A percentile compares a stretch with the other conserved stretches of the same genome.
Conservation (phyloP, 2,888 invertebrate species). For the Polymixis lichenea region DNA sequence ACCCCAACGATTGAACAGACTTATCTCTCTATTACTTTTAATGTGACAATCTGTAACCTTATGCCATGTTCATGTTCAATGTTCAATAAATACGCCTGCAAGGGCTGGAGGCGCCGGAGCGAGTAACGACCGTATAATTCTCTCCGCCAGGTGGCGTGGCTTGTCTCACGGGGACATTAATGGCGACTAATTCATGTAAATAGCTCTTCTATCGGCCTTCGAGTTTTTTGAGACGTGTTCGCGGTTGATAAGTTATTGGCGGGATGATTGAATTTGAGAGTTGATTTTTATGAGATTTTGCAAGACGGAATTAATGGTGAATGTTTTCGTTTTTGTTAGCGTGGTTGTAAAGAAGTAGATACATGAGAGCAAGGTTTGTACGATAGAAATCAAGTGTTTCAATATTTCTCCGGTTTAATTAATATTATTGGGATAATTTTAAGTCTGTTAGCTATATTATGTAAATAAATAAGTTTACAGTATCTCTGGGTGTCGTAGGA, state of each 20-base stretch:
- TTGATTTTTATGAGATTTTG: slow-evolving; percentile 29
- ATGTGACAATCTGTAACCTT: slow-evolving; percentile 58
- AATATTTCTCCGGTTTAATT: too few species aligned
- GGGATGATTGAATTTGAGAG: slow-evolving; percentile 41
- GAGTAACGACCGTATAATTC: slow-evolving; percentile 89
- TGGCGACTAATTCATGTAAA: slow-evolving; percentile 89
- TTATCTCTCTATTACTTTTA: slow-evolving; percentile 56
- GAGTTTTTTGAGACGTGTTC: slow-evolving; percentile 73
- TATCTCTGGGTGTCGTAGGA: too few species aligned
- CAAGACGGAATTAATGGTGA: not conserved
- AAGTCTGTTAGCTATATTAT: too few species aligned
- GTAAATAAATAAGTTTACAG: too few species aligned
- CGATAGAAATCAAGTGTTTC: not conserved
- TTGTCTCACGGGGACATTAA: slow-evolving; percentile 88
- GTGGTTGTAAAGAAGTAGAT: too few species aligned
- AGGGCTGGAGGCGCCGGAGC: slow-evolving; percentile 81
- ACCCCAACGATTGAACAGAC: slow-evolving; percentile 38
- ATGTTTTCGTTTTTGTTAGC: not conserved
- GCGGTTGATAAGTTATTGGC: slow-evolving; percentile 47
- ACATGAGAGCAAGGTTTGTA: not conserved
- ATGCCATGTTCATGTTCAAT: slow-evolving; percentile 44
- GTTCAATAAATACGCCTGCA: slow-evolving; percentile 71
- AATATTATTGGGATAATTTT: too few species aligned
- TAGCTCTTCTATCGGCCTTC: slow-evolving; percentile 80
- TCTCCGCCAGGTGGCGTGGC: slow-evolving; percentile 86